Percentiles rank a stretch among this genome's conserved stretches.
phyloP scores from a whole-genome alignment of 1,140 invertebrate genomes.

The Melitaea cinxia region DNA sequence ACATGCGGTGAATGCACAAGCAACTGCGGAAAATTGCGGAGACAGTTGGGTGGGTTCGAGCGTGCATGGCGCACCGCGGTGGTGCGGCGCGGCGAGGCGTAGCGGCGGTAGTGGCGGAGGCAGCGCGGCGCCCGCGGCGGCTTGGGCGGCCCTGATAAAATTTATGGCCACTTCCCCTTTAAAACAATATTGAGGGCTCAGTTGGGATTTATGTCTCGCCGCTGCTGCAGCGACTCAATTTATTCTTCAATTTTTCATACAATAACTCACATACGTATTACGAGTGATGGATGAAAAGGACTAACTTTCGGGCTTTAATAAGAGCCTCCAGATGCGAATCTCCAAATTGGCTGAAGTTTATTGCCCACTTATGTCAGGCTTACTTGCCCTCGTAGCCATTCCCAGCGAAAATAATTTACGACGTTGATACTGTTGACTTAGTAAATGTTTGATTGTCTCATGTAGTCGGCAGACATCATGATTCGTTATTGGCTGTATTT shows the following conservation, averaged over 20 bases:
- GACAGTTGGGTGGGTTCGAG: conserved; percentile 48
- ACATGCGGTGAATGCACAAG: conserved; percentile 62
- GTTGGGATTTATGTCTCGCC: conserved; percentile 81
- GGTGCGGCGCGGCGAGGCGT: conserved; percentile 43
- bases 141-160: conserved; percentile 80
- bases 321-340: conserved; percentile 81
- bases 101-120: conserved; percentile 41
- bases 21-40: conserved; percentile 73
- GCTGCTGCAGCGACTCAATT: conserved; percentile 81
- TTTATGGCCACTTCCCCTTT: conserved; percentile 82
- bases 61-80: conserved; percentile 33
- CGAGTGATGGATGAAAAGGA: conserved; percentile 81
- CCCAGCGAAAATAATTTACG: conserved; percentile 78
- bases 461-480: neutral
- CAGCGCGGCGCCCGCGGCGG: conserved; percentile 53
- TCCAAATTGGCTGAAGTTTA: conserved; percentile 81
- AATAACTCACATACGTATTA: conserved; percentile 82
- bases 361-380: conserved; percentile 82
- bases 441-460: conserved; percentile 57
- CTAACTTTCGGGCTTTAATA: conserved; percentile 82
- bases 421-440: conserved; percentile 72
- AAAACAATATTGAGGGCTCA: conserved; percentile 82
- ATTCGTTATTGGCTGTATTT: neutral
- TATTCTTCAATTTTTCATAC: conserved; percentile 82
- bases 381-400: conserved; percentile 77